Evolutionary conservation across 2,888 invertebrate species (phyloP), one percentile per base, ranked within the genome.

Genomic region (Nasonovia ribisnigri): DNA sequence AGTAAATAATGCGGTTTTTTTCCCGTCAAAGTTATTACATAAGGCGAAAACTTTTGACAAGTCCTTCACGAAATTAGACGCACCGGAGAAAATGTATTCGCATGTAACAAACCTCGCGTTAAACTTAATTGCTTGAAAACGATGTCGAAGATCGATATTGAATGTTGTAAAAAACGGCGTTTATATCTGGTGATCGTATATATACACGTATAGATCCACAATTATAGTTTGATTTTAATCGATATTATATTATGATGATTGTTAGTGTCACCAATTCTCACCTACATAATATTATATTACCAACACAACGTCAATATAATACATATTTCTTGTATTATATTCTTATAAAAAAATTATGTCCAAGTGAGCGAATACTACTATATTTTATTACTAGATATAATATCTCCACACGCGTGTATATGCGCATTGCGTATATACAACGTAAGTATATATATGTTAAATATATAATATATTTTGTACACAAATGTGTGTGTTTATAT

Each of bases 31-130:
- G 77, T 77, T 77, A 77, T 36, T 77, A 20, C 36, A 77, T 77
- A 77, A 77, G n/a, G 43, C 43, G 60, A 89, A 89, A 89, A 89
- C 89, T 89, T 89, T 89, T 48, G 60, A 89, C 46, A n/a, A 46
- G 29, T n/a, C 20, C 60, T 57, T 43, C 20, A 10, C 60, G 60
- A 89, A 89, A 88, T 88, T 88, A 88, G 88, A 54, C 54, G 36
- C 42, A 77, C 36, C 20, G 36, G 77, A 77, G 77, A 77, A 77
- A 77, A 36, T 77, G 20, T 77, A 77, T 77, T 77, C 77, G n/a
- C n/a, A 67, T n/a, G n/a, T 16, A 67, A 36, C 77, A 77, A 36
- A 77, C 36, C 36, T 36, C 77, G 20, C 20, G 77, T 77, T 77
- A 36, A 36, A 77, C 77, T 77, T 77, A 77, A 77, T 77, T 77